These are phyloP conservation scores for Urocynchramus pylzowi DNA, from an alignment of 2,113 vertebrate species.

Conservation along the genomic window DNA sequence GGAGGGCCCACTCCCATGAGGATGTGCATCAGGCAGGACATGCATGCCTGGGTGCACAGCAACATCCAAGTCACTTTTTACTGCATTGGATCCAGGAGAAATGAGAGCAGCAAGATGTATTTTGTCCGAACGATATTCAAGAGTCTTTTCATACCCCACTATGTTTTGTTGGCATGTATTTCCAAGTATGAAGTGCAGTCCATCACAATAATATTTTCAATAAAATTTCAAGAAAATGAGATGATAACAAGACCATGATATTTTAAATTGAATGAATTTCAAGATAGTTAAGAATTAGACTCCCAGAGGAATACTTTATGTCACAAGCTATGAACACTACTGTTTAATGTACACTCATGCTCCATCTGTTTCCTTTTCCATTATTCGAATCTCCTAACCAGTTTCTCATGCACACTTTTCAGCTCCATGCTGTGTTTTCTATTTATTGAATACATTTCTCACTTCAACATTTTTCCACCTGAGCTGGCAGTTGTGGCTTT, in stretches of 20 bases:
- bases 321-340: conserved; percentile 89
- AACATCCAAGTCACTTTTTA: neutral
- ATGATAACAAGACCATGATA: conserved; percentile 86
- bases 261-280: conserved; percentile 97
- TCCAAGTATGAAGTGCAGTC: conserved; percentile 63
- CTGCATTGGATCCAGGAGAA: neutral
- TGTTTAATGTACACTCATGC: conserved; percentile 99
- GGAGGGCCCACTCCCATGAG: neutral
- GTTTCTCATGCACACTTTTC: conserved; percentile 94
- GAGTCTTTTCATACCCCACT: conserved; percentile 1
- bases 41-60: fast-evolving
- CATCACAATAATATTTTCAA: conserved; percentile 78
- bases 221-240: conserved; percentile 82
- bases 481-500: conserved; percentile 97
- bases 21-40: neutral
- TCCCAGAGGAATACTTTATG: conserved; percentile 88
- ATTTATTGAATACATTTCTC: conserved; percentile 99
- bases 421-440: conserved; percentile 97
- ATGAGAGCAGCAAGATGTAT: neutral
- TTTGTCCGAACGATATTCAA: neutral
- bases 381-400: conserved; percentile 93
- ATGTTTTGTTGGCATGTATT: conserved; percentile 40
- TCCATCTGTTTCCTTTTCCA: conserved; percentile 95
- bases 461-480: conserved; percentile 99
- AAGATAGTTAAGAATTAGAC: conserved; percentile 97